Conservation (phyloP, 2,888 invertebrate species). For the Apoda limacodes region DNA sequence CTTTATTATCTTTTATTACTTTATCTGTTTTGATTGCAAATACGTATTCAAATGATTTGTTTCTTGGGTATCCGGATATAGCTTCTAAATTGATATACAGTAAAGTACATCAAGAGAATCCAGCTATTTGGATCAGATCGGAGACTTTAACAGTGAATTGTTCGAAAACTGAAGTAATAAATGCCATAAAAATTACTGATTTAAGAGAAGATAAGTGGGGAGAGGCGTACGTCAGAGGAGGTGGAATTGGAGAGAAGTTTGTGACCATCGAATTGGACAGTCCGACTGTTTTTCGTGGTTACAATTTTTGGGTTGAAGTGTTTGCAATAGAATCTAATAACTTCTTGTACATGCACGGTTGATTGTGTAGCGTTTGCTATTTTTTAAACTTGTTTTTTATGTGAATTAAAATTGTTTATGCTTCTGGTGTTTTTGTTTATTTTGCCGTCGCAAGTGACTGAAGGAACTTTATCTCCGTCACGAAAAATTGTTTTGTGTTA, state of each 20-base stretch:
- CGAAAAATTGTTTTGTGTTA: too few relatives aligned
- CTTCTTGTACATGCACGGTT: conserved; percentile 33
- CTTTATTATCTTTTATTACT: too few relatives aligned
- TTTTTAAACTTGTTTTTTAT: conserved; percentile 10
- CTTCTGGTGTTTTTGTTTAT: too few relatives aligned
- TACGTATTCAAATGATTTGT: conserved; percentile 22
- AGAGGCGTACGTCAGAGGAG: conserved; percentile 37
- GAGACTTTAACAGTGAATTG: conserved; percentile 41
- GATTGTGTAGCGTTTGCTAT: conserved; percentile 16
- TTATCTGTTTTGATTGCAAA: conserved; percentile 1
- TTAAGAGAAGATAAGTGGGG: conserved; percentile 43
- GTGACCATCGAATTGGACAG: conserved; percentile 45
- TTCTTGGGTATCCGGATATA: conserved; percentile 39
- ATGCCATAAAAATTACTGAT: conserved; percentile 41
- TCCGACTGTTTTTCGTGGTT: conserved; percentile 42
- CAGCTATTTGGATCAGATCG: conserved; percentile 42
- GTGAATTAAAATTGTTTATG: conserved; percentile 15
- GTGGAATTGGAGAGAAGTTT: conserved; percentile 42
- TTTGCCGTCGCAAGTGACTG: too few relatives aligned
- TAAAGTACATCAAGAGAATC: conserved; percentile 46
- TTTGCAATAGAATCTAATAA: conserved; percentile 35
- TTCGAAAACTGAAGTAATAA: conserved; percentile 41
- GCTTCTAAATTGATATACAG: conserved; percentile 42
- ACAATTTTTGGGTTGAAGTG: conserved; percentile 48
- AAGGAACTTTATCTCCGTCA: too few relatives aligned